Base-by-base conservation (phyloP, 2,113 vertebrate genomes). In the Lophura nycthemera region DNA sequence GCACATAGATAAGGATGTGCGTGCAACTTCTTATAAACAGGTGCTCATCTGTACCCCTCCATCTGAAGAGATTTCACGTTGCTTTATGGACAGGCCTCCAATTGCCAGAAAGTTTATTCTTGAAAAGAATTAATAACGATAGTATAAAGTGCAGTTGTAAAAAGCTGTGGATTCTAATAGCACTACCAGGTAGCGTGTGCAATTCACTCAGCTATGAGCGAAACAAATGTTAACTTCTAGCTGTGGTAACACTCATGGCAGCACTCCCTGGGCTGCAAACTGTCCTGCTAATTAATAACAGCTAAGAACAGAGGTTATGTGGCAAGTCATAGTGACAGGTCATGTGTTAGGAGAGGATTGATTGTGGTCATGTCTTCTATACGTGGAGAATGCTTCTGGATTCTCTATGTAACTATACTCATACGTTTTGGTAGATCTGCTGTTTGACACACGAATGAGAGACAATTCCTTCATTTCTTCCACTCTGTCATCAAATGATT, bases 241-340 rank as follows among this genome's bases (percentile, higher is more conserved):
- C 78, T 93, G 84, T 91, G 87, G 84, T 91, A 95, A 79, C 67
- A 42, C 78, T 94, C 74, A 14, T 67, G 89, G 91, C 94, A 96
- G 82, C 89, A 60, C 45, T 95, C 67, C 54, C 67, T 1, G 2
- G 70, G 69, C 79, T 95, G 91, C 89, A 88, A 92, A 94, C 72
- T 95, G 93, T 94, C 94, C 89, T 92, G 75, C 32, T 95, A 96
- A 96, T 97, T 95, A 91, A n/a, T 86, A 95, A 65, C 95, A 95
- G 90, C 71, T 64, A 94, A 84, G 84, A 92, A 57, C 50, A 90
- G 87, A 90, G 94, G 82, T 92, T 93, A 83, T 83, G 52, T 38
- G n/a, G 79, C 91, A 69, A 95, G 82, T 95, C 87, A 75, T 45
- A 83, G 69, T 5, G 1, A 92, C 87, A 97, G 95, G 93, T 83